Evolutionary conservation across 1,140 invertebrate genomes (phyloP).

Genomic region (Asobara japonica): DNA sequence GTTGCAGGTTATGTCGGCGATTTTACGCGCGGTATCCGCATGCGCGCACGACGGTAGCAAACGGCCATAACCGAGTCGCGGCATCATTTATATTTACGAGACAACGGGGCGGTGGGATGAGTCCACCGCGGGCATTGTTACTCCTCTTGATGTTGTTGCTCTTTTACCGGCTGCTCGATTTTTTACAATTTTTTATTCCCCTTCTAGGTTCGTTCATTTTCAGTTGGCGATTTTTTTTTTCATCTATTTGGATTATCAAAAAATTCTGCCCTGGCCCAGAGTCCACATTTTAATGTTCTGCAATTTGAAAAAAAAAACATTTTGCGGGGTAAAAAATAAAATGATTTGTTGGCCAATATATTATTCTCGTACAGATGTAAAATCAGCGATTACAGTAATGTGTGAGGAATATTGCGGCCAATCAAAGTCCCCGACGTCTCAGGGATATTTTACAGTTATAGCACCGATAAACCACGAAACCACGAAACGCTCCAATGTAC

Average conservation of each 20-base stretch:
- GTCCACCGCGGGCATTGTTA: conserved; percentile 58
- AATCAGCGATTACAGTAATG: background rate
- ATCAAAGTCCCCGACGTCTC: conserved; percentile 50
- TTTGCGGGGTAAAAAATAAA: no score
- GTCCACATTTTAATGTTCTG: no score
- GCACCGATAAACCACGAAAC: conserved; percentile 62
- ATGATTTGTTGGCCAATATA: background rate
- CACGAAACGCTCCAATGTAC: conserved; percentile 51
- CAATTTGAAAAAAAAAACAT: no score
- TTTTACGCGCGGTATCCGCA: conserved; percentile 12
- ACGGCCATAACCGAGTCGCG: conserved; percentile 57
- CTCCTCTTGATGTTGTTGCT: conserved; percentile 50
- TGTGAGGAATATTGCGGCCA: background rate
- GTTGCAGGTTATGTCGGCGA: background rate
- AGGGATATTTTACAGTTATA: conserved; percentile 64
- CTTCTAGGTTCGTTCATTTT: background rate
- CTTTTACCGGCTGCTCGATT: conserved; percentile 53
- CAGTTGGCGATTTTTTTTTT: background rate
- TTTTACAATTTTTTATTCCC: conserved; percentile 44
- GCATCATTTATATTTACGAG: conserved; percentile 67
- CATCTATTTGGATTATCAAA: no score
- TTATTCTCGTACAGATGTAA: background rate
- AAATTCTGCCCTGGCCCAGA: no score
- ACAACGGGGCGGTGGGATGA: conserved; percentile 49
- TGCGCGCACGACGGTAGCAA: conserved; percentile 52